Base-by-base conservation (phyloP, 2,113 vertebrate genomes). In the Euleptes europaea region DNA sequence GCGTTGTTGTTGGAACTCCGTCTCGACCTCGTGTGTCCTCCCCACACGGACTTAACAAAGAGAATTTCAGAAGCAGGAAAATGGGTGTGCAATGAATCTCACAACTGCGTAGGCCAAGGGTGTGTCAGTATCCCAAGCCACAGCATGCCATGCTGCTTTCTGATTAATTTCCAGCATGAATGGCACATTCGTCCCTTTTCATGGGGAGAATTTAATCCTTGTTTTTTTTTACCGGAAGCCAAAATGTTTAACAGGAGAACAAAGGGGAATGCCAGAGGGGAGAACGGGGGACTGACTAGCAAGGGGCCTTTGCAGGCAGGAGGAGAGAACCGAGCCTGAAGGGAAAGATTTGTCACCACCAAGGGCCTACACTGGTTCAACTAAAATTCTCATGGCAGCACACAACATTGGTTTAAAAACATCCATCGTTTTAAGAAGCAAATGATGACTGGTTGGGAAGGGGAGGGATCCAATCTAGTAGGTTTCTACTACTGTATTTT, bases 301-400 rank as follows among this genome's bases (percentile, higher is more conserved):
- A 19, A 21, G 72, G 72, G 75, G 0, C 0, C 10, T 49, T 78
- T 67, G 81, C 84, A 57, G 73, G 7, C 78, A 33, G 42, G 66
- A 86, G 35, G 60, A 63, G 44, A 3, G 8, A 19, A 10, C 1
- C 2, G 42, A 86, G 63, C 38, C 40, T 28, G 42, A 60, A 87
- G 47, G 81, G 15, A 74, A 65, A 9, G 23, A 80, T 71, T 80
- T 84, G 47, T 23, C 65, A 26, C 73, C 85, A 80, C 31, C 71
- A 71, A 60, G 12, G 26, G 47, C 13, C 33, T 40, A 10, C 2
- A 38, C 82, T 73, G 72, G 77, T 88, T 81, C 0, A 2, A 26
- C 66, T 85, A 67, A 28, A 28, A 28, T 57, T 85, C 80, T 86
- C 47, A 66, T 86, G 72, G 14, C 42, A 14, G 67, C 78, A 42